Evolutionary conservation across 2,113 vertebrate species (phyloP).

Genomic region (Eclectus roratus): DNA sequence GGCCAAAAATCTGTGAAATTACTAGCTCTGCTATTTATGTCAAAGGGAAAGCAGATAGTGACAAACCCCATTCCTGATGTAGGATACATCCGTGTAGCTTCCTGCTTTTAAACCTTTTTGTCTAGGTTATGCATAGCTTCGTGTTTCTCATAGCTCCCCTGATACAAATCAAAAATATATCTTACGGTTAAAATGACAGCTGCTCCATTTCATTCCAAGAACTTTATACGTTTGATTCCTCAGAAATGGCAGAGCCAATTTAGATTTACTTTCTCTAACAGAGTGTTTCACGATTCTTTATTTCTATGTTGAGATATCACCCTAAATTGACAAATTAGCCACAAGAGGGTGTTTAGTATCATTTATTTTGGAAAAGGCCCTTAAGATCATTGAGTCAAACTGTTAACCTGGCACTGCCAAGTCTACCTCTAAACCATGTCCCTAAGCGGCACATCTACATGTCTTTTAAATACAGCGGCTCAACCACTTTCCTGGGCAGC

Average conservation of each 20-base stretch:
- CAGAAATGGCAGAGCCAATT: neutral
- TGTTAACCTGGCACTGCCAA: neutral
- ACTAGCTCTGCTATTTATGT: neutral
- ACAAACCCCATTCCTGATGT: neutral
- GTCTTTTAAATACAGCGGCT: neutral
- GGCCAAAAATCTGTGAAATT: neutral
- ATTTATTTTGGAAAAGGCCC: neutral
- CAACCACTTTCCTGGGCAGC: neutral
- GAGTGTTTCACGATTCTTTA: neutral
- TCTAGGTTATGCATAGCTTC: neutral
- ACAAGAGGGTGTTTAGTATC: neutral
- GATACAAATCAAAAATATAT: constrained; percentile 10
- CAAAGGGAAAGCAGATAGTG: neutral
- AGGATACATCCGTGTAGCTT: neutral
- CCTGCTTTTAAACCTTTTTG: neutral
- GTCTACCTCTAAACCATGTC: neutral
- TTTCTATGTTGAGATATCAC: neutral
- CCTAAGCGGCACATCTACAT: no score
- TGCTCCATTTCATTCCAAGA: neutral
- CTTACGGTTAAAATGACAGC: neutral
- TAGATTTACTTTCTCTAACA: constrained; percentile 29
- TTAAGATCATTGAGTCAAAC: neutral
- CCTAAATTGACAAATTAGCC: constrained; percentile 43
- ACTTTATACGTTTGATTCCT: neutral
- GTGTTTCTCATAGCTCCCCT: neutral